phyloP scores from a whole-genome alignment of 2,888 invertebrate species.

The Drosophila picticornis region DNA sequence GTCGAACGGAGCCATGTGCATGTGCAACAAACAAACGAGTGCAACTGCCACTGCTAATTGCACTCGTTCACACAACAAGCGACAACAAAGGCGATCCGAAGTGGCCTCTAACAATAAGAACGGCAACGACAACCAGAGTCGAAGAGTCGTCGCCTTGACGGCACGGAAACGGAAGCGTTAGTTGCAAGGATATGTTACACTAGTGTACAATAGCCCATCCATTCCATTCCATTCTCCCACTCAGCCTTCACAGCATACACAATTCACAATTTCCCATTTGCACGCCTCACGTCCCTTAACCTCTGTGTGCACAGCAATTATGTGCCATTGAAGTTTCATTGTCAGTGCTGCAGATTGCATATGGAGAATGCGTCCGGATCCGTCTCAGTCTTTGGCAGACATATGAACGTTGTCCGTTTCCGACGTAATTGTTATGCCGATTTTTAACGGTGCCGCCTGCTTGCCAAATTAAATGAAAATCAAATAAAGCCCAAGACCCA shows the following conservation, averaged over 20 bases:
- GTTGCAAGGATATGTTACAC: slow-evolving; percentile 80
- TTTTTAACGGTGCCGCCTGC: slow-evolving; percentile 63
- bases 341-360: slow-evolving; percentile 69
- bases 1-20: slow-evolving; percentile 17
- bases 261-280: slow-evolving; percentile 18
- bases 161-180: slow-evolving; percentile 79
- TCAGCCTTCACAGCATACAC: slow-evolving; percentile 22
- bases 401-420: slow-evolving; percentile 56
- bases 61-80: slow-evolving; percentile 73
- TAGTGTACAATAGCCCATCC: slow-evolving; percentile 53
- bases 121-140: slow-evolving; percentile 22
- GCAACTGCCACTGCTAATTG: slow-evolving; percentile 74
- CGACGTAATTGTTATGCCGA: slow-evolving; percentile 76
- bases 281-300: background rate
- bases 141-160: slow-evolving; percentile 63
- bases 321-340: slow-evolving; percentile 76
- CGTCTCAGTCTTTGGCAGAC: slow-evolving; percentile 13
- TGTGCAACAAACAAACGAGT: slow-evolving; percentile 57
- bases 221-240: background rate
- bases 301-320: slow-evolving; percentile 63
- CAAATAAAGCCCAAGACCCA: slow-evolving; percentile 65
- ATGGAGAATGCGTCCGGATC: slow-evolving; percentile 31
- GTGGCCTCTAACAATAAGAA: slow-evolving; percentile 55
- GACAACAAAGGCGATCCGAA: slow-evolving; percentile 64
- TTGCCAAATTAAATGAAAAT: slow-evolving; percentile 75